Percentiles rank a stretch among this genome's conserved stretches.
phyloP scores from a whole-genome alignment of 1,140 invertebrate genomes.

The Samia ricini region DNA sequence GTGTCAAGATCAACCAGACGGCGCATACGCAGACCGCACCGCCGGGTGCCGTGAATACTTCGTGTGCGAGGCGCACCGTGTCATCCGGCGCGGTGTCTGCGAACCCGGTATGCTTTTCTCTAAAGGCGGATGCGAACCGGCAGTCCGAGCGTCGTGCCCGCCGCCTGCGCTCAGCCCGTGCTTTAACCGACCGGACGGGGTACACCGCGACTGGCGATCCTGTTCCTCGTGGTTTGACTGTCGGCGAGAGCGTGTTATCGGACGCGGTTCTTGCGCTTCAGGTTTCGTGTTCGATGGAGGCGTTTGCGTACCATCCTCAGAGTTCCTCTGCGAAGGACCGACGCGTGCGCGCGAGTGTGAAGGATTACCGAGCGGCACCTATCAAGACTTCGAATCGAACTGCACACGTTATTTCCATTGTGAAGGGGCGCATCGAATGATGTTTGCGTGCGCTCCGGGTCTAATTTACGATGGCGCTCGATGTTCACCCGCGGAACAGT shows the following conservation, averaged over 20 bases:
- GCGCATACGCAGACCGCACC: constrained; percentile 78
- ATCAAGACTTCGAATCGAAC: constrained; percentile 70
- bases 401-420: constrained; percentile 78
- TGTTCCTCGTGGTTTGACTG: constrained; percentile 67
- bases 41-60: constrained; percentile 80
- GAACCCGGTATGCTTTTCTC: constrained; percentile 69
- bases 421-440: constrained; percentile 57
- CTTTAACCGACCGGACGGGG: constrained; percentile 59
- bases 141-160: constrained; percentile 55
- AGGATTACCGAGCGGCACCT: constrained; percentile 68
- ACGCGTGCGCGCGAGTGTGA: constrained; percentile 60
- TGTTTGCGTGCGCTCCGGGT: constrained; percentile 61
- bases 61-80: constrained; percentile 71
- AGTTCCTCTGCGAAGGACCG: constrained; percentile 66
- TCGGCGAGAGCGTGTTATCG: constrained; percentile 51
- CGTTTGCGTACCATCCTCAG: constrained; percentile 42
- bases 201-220: constrained; percentile 64
- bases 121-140: constrained; percentile 61
- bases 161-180: constrained; percentile 61
- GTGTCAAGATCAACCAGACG: constrained; percentile 72
- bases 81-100: constrained; percentile 73
- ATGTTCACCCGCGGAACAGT: constrained; percentile 54
- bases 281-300: constrained; percentile 63
- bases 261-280: constrained; percentile 49
- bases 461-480: constrained; percentile 75